These are phyloP conservation scores for Cercopithecus petaurista DNA, from an alignment of 2,797 vertebrate species.

Conservation along the genomic window DNA sequence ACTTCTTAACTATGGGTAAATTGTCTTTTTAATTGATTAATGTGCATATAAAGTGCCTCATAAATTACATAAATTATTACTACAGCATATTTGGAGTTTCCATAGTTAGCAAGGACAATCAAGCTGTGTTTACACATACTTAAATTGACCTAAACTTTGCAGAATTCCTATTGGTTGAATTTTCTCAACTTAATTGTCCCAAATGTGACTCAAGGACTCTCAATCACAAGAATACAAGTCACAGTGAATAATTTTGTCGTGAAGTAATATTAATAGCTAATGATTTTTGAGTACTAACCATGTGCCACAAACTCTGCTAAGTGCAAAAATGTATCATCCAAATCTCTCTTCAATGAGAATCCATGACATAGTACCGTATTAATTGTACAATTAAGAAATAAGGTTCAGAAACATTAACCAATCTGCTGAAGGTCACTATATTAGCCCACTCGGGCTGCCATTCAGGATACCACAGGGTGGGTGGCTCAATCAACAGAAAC, in stretches of 20 bases:
- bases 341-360: neutral
- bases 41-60: neutral
- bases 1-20: neutral
- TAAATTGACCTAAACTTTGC: neutral
- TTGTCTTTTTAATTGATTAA: conserved; percentile 53
- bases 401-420: neutral
- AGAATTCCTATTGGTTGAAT: neutral
- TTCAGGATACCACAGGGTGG: neutral
- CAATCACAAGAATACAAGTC: neutral
- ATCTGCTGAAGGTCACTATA: neutral
- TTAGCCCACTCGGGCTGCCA: neutral
- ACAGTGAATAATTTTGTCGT: neutral
- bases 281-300: neutral
- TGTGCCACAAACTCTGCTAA: neutral
- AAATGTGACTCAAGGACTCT: conserved; percentile 3
- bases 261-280: neutral
- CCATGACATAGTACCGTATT: neutral
- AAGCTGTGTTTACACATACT: neutral
- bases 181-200: neutral
- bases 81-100: neutral
- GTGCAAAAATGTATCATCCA: neutral
- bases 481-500: neutral
- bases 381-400: neutral
- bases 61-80: conserved; percentile 22
- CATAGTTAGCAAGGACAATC: neutral